phyloP scores from a whole-genome alignment of 2,888 invertebrate species.

The Abscondita cerata region DNA sequence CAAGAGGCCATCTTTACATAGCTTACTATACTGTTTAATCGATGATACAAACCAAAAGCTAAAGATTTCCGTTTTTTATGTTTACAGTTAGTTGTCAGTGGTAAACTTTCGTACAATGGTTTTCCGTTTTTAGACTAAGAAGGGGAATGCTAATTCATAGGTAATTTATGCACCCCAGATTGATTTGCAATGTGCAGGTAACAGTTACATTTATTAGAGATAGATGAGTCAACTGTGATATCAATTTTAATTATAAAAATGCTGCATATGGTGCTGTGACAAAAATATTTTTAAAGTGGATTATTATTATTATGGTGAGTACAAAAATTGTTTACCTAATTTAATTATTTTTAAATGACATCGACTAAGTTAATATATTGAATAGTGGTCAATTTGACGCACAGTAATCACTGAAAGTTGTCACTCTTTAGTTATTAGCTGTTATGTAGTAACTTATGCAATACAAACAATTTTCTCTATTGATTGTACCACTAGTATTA shows the following conservation, averaged over 20 bases:
- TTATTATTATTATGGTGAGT: background rate
- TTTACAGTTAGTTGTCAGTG: slow-evolving; percentile 5
- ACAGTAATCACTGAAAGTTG: too few relatives aligned
- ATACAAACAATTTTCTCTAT: too few relatives aligned
- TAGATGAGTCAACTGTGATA: slow-evolving; percentile 14
- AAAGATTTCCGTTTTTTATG: background rate
- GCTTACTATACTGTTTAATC: too few relatives aligned
- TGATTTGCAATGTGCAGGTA: slow-evolving; percentile 17
- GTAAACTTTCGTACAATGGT: background rate
- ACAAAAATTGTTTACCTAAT: background rate
- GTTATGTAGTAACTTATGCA: too few relatives aligned
- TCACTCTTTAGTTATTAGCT: too few relatives aligned
- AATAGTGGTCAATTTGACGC: too few relatives aligned
- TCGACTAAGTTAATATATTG: too few relatives aligned
- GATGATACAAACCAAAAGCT: background rate
- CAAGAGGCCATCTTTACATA: too few relatives aligned
- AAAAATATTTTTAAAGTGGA: background rate
- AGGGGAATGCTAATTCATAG: slow-evolving; percentile 4
- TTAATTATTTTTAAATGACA: too few relatives aligned
- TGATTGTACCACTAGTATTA: too few relatives aligned
- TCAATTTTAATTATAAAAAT: slow-evolving; percentile 4
- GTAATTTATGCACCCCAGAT: slow-evolving; percentile 16
- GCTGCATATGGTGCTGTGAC: background rate
- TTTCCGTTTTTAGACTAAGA: background rate
- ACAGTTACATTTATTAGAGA: slow-evolving; percentile 12